Base-by-base conservation (phyloP, 1,140 invertebrate genomes). In the Kradibia gibbosae region DNA sequence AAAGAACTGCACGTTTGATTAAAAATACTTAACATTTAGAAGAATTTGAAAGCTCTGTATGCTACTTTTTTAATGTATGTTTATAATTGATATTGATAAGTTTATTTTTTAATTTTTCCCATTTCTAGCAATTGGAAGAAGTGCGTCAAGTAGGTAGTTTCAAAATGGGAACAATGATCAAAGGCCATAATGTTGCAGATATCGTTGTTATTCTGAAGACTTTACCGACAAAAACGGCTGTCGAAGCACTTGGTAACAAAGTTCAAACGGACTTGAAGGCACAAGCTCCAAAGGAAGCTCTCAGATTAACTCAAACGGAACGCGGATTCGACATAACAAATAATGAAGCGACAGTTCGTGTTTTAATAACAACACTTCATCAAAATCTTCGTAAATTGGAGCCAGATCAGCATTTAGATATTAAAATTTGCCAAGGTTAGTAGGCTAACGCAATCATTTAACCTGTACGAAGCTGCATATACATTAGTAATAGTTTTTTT, bases 151-250 rank as follows among this genome's bases (percentile, higher is more conserved):
- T 99, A 67, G 98, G 98, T 0, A 98, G 98, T 0, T 99, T 98
- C 87, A 99, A 99, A 89, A 99, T 99, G 90, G 98, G 98, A 0
- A 99, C 98, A 15, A 99, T 99, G 95, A 94, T 99, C 85, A 95
- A 96, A 10, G 97, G 97, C 1, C 96, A 98, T 87, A 98, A 98
- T 89, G 94, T 98, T 0, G 98, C 98, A 28, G 98, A 99, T 89
- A 96, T 99, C 85, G 98, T 99, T 7, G 97, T 99, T 15, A 98
- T 99, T 85, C 93, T 99, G n/a, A 99, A 99, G 93, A 99, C 98
- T 0, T 89, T 99, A 60, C 99, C 99, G 1, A 99, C 98, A 20
- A 96, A 97, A 88, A 98, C 99, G 88, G 96, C 98, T 8, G 97
- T 99, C 0, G 96, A 98, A 88, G 96, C 96, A 1, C 90, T 99